Percentiles rank a stretch among this genome's conserved stretches.
Evolutionary conservation across 2,888 invertebrate genomes (phyloP).

Genomic region (Limulus polyphemus): DNA sequence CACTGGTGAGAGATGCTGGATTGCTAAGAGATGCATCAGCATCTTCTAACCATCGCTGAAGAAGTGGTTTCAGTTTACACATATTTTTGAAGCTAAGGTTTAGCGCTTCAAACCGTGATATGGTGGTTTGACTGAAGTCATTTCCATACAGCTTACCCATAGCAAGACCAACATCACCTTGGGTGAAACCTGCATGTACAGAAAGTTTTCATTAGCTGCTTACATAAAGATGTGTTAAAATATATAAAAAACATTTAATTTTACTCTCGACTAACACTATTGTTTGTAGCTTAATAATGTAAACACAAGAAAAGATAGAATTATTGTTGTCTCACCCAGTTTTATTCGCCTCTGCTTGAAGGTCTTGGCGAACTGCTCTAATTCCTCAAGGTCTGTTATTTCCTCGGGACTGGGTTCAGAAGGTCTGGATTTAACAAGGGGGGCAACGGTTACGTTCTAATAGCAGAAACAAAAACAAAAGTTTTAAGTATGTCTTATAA

Average conservation of each 20-base stretch:
- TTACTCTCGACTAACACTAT: too few species aligned
- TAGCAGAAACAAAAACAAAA: constrained; percentile 2
- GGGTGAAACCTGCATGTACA: constrained; percentile 59
- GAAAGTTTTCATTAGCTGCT: too few species aligned
- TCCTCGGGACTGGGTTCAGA: constrained; percentile 50
- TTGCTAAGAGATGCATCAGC: constrained; percentile 59
- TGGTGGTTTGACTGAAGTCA: constrained; percentile 98
- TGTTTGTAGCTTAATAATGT: too few species aligned
- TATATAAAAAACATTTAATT: too few species aligned
- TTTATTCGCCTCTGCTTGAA: constrained; percentile 97
- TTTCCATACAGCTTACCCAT: constrained; percentile 98
- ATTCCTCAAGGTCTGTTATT: constrained; percentile 90
- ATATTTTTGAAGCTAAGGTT: constrained; percentile 99
- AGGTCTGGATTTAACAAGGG: constrained; percentile 9
- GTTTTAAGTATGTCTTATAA: too few species aligned
- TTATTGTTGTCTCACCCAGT: constrained; percentile 44
- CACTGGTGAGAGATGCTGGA: constrained; percentile 54
- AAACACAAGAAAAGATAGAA: too few species aligned
- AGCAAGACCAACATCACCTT: constrained; percentile 95
- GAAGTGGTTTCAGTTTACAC: constrained; percentile 95
- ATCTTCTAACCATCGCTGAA: constrained; percentile 95
- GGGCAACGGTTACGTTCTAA: not conserved
- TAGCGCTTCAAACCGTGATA: constrained; percentile 86
- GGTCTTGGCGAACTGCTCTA: constrained; percentile 96
- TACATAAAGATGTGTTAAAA: too few species aligned